Evolutionary conservation across 2,113 vertebrate genomes (phyloP).

Genomic region (Platycercus adscitus): DNA sequence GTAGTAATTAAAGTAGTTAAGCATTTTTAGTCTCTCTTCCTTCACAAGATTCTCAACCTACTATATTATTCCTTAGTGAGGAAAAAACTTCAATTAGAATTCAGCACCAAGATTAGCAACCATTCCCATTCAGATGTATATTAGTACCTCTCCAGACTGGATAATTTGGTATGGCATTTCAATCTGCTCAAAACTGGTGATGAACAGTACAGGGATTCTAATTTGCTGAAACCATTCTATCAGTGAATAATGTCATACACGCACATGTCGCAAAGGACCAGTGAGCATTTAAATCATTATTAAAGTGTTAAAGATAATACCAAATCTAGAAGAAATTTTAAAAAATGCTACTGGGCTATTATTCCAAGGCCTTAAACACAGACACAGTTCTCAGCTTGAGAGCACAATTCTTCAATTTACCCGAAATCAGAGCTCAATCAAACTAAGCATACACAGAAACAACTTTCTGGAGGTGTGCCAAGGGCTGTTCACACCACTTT

Average conservation of each 20-base stretch:
- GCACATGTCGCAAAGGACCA: not conserved
- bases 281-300: not conserved
- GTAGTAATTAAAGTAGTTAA: not conserved
- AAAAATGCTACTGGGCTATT: not conserved
- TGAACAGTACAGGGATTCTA: not conserved
- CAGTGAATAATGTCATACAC: not conserved
- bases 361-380: not conserved
- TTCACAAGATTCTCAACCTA: not conserved
- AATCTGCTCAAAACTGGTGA: not conserved
- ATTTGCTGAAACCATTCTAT: not conserved
- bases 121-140: not conserved
- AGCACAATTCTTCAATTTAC: not conserved
- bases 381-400: not conserved
- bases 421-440: not conserved
- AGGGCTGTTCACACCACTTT: not conserved
- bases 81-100: not conserved
- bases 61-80: not conserved
- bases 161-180: not conserved
- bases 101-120: not conserved
- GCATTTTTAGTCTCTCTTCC: not conserved
- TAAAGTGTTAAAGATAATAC: not conserved
- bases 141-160: not conserved
- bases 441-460: not conserved
- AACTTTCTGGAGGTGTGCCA: not conserved
- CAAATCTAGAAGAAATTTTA: not conserved